Evolutionary conservation across 2,888 invertebrate genomes (phyloP).

Genomic region (Elegia similella): DNA sequence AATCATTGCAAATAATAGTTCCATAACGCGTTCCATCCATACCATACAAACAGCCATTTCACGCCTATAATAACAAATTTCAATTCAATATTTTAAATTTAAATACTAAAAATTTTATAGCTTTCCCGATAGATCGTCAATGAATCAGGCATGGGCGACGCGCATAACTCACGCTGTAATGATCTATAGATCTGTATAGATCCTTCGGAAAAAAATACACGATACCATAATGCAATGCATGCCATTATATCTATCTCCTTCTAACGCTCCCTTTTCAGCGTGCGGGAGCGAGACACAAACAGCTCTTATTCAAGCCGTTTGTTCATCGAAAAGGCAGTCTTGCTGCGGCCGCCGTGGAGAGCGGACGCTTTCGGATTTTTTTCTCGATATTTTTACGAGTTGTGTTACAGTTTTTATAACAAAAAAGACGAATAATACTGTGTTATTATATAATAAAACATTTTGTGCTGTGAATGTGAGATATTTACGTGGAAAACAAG

Average conservation of each 20-base stretch:
- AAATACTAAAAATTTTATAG: slow-evolving; percentile 42
- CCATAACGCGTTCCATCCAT: not conserved
- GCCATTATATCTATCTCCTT: slow-evolving; percentile 61
- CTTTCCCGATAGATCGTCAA: slow-evolving; percentile 40
- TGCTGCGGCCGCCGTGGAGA: slow-evolving; percentile 26
- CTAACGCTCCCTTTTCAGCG: slow-evolving; percentile 20
- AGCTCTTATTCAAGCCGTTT: slow-evolving; percentile 55
- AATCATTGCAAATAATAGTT: not conserved
- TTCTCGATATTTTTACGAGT: slow-evolving; percentile 16
- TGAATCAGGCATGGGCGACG: slow-evolving; percentile 45
- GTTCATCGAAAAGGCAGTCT: slow-evolving; percentile 47
- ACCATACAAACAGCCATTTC: slow-evolving; percentile 1
- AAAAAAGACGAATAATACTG: not conserved
- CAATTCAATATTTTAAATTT: slow-evolving; percentile 29
- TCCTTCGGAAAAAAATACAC: slow-evolving; percentile 66
- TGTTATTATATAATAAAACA: slow-evolving; percentile 5
- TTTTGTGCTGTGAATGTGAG: slow-evolving; percentile 14
- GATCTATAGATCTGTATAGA: slow-evolving; percentile 70
- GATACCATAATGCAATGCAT: slow-evolving; percentile 75
- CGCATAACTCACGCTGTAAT: slow-evolving; percentile 73
- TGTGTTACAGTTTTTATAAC: slow-evolving; percentile 7
- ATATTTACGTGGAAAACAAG: not conserved
- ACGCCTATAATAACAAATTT: slow-evolving; percentile 17
- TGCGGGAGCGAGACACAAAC: slow-evolving; percentile 37
- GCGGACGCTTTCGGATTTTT: slow-evolving; percentile 27